Evolutionary conservation across 2,797 vertebrate species (phyloP).

Genomic region (Peromyscus eremicus): DNA sequence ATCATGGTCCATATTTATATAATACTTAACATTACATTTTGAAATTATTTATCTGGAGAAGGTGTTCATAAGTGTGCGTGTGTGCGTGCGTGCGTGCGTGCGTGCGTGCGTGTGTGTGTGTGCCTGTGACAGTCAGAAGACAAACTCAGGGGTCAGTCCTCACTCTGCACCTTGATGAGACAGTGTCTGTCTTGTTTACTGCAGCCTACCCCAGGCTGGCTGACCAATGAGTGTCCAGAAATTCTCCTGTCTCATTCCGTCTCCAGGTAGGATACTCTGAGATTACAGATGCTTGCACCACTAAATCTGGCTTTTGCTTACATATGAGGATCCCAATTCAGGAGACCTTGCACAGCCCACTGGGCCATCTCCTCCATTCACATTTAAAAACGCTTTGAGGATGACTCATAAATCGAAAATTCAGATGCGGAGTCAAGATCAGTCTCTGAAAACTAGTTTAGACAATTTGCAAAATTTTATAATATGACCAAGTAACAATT

Average conservation of each 20-base stretch:
- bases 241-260: background rate
- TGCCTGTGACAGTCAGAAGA: background rate
- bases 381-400: constrained; percentile 1
- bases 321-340: background rate
- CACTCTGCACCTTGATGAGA: background rate
- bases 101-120: background rate
- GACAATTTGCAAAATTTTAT: background rate
- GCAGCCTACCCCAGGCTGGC: background rate
- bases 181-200: background rate
- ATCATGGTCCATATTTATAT: constrained; percentile 6
- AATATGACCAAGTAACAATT: constrained; percentile 19
- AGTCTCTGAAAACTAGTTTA: background rate
- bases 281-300: background rate
- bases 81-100: background rate
- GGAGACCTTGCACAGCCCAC: background rate
- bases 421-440: constrained; percentile 30
- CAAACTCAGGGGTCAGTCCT: background rate
- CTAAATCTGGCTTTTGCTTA: background rate
- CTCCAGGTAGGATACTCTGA: background rate
- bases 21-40: constrained; percentile 7
- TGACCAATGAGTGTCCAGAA: background rate
- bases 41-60: background rate
- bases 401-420: constrained; percentile 49
- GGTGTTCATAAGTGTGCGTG: background rate
- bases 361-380: background rate